These are phyloP conservation scores for Oreochromis tanganicae DNA, from an alignment of 2,113 vertebrate species.

Conservation along the genomic window DNA sequence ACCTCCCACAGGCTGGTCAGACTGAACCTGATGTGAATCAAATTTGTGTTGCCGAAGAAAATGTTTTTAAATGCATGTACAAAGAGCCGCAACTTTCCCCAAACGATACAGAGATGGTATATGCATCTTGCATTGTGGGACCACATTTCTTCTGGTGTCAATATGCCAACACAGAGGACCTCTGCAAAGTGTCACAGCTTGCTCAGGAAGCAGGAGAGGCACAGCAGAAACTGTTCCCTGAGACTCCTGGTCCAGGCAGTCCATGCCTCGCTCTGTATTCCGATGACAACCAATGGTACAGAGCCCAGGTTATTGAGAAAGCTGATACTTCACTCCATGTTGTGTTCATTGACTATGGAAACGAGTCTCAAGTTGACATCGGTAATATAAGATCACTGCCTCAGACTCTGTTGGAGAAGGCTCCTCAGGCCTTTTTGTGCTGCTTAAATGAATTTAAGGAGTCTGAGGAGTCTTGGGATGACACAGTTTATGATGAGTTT, in stretches of 20 bases:
- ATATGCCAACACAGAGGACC: conserved; percentile 51
- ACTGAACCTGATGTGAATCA: neutral
- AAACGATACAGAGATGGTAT: conserved; percentile 59
- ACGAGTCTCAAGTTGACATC: conserved; percentile 59
- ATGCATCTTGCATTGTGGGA: conserved; percentile 64
- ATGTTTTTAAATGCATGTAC: neutral
- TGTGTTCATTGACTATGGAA: conserved; percentile 82
- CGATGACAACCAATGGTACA: conserved; percentile 75
- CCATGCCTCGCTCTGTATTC: conserved; percentile 76
- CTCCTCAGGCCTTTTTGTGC: conserved; percentile 82
- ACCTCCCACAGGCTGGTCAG: neutral
- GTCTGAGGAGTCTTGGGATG: conserved; percentile 72
- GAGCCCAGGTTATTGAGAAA: conserved; percentile 70
- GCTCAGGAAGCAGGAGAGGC: conserved; percentile 64
- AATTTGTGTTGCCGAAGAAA: neutral
- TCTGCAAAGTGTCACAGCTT: conserved; percentile 62
- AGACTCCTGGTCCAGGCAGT: conserved; percentile 59
- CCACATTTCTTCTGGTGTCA: conserved; percentile 87
- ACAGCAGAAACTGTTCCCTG: neutral
- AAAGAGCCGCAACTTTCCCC: conserved; percentile 60
- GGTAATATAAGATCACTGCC: conserved; percentile 68
- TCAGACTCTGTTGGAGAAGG: conserved; percentile 49
- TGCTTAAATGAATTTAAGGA: conserved; percentile 74
- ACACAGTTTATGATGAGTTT: conserved; percentile 71
- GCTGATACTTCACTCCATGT: conserved; percentile 37